A percentile compares a stretch with the other conserved stretches of the same genome.
phyloP scores from a whole-genome alignment of 2,113 vertebrate genomes.

The Heterocephalus glaber region DNA sequence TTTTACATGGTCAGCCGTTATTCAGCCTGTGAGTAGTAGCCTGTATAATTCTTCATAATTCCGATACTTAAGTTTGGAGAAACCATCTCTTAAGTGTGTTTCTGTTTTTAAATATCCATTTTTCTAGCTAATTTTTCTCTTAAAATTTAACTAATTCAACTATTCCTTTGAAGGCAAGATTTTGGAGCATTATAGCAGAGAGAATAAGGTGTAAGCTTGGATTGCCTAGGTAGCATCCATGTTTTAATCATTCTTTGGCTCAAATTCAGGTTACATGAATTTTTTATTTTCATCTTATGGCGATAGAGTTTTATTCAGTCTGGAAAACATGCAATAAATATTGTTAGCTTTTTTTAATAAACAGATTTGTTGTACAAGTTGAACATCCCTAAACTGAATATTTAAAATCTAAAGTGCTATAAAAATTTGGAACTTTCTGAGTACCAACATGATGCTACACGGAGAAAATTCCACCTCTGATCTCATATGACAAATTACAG shows the following conservation, averaged over 20 bases:
- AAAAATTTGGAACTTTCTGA: background rate
- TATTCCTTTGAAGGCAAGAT: background rate
- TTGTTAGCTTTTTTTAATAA: background rate
- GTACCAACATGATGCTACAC: background rate
- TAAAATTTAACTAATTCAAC: background rate
- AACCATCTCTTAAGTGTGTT: background rate
- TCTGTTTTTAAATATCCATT: background rate
- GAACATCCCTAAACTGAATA: background rate
- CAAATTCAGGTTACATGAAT: background rate
- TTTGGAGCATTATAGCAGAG: background rate
- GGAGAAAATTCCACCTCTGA: background rate
- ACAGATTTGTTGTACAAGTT: background rate
- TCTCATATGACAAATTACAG: background rate
- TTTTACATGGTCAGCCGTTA: background rate
- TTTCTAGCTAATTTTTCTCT: slow-evolving; percentile 21
- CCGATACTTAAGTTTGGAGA: slow-evolving; percentile 7
- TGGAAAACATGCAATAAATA: background rate
- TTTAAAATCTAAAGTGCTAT: background rate
- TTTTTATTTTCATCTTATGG: slow-evolving; percentile 5
- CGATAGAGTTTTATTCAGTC: background rate
- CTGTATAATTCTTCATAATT: slow-evolving; percentile 24
- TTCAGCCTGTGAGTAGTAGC: background rate
- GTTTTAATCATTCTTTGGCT: background rate
- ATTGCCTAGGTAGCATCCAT: background rate
- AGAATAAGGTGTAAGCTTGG: background rate